phyloP scores from a whole-genome alignment of 1,140 invertebrate species.

The Antheraea mylitta region DNA sequence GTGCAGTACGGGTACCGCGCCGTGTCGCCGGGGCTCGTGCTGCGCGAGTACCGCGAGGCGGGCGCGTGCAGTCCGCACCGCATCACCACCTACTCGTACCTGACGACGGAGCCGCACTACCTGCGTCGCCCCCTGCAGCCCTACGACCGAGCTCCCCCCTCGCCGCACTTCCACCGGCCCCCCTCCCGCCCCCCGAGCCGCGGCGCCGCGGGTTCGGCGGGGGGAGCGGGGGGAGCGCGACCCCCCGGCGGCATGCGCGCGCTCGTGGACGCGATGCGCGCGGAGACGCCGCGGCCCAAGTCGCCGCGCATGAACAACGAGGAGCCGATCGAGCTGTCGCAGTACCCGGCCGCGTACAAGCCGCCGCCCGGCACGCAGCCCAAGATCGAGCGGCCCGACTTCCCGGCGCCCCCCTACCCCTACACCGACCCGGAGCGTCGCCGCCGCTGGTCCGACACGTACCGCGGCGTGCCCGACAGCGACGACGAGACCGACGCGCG shows the following conservation, averaged over 20 bases:
- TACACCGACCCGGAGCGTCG: constrained; percentile 97
- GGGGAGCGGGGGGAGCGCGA: constrained; percentile 74
- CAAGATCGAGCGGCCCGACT: constrained; percentile 99
- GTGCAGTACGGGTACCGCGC: constrained; percentile 84
- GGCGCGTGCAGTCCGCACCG: constrained; percentile 73
- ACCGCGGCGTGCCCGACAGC: constrained; percentile 90
- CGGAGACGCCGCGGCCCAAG: constrained; percentile 92
- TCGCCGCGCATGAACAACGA: constrained; percentile 98
- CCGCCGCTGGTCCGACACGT: constrained; percentile 94
- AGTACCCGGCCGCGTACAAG: constrained; percentile 97
- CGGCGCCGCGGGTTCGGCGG: too few relatives aligned
- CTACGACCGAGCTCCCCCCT: constrained; percentile 94
- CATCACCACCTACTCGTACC: constrained; percentile 96
- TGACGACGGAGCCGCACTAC: constrained; percentile 94
- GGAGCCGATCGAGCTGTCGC: constrained; percentile 97
- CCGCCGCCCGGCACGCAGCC: constrained; percentile 93
- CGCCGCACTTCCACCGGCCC: constrained; percentile 93
- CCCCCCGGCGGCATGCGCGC: constrained; percentile 91
- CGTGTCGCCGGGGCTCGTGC: constrained; percentile 89
- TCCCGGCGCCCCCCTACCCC: constrained; percentile 99
- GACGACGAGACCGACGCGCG: constrained; percentile 87
- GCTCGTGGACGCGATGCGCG: constrained; percentile 90
- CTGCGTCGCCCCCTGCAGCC: constrained; percentile 94
- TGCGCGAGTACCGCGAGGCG: constrained; percentile 91
- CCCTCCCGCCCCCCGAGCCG: constrained; percentile 72